Percentiles rank a stretch among this genome's conserved stretches.
These are phyloP conservation scores for Gnathonemus echidnorhynchus DNA, from an alignment of 2,113 vertebrate genomes.

Conservation along the genomic window DNA sequence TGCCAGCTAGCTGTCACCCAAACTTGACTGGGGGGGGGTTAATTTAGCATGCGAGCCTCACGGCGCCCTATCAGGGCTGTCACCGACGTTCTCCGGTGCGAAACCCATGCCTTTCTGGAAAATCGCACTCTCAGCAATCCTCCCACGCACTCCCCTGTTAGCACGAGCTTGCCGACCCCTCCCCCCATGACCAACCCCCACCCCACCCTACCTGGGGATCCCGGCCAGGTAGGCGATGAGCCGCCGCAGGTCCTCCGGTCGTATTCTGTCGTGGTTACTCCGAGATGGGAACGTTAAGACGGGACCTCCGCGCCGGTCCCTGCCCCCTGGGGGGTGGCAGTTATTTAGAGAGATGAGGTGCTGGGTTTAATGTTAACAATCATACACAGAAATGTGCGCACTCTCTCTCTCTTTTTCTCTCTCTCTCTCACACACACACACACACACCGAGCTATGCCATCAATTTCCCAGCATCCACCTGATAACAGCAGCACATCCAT, in stretches of 20 bases:
- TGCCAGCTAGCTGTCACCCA: conserved; percentile 16
- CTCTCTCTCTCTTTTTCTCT: too few species aligned
- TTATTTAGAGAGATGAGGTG: background rate
- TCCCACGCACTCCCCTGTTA: background rate
- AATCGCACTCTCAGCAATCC: background rate
- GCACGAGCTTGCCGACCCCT: background rate
- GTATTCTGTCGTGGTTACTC: conserved; percentile 98
- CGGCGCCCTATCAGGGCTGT: background rate
- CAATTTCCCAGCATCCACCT: background rate
- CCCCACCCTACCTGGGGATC: conserved; percentile 82
- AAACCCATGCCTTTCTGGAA: background rate
- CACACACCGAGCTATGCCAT: background rate
- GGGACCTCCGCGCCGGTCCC: conserved; percentile 93
- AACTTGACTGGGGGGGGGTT: background rate
- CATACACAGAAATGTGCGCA: background rate
- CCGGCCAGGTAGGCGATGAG: conserved; percentile 90
- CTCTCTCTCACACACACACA: background rate
- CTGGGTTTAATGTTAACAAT: background rate
- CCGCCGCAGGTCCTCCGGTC: conserved; percentile 88
- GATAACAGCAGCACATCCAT: background rate
- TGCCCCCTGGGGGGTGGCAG: conserved; percentile 69
- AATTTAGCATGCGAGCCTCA: background rate
- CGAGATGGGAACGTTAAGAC: conserved; percentile 96
- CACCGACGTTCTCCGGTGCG: background rate
- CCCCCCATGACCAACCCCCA: background rate